Evolutionary conservation across 1,140 invertebrate species (phyloP), one percentile per base, ranked within the genome.

Genomic region (Helicorthomorpha holstii): DNA sequence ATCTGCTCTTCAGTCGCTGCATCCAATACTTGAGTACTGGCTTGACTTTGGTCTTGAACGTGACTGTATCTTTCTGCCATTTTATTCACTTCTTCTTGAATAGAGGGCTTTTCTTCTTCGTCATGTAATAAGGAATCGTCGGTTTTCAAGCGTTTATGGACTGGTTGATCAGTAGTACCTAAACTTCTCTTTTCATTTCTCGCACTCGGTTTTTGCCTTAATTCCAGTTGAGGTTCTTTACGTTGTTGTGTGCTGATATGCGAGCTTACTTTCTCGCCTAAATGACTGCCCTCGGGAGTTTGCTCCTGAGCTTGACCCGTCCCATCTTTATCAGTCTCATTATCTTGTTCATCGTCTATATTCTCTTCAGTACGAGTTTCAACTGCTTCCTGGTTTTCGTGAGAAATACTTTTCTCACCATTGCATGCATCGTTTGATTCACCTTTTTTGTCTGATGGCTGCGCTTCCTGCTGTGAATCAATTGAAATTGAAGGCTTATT

Each of bases 21-120:
- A 64, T 80, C 78, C 50, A 77, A 58, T 21, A 71, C 72, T 55
- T 75, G 68, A 10, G 67, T 61, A 58, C 76, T 72, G 49, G 63
- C 56, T 7, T 68, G 57, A 26, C 79, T 76, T 52, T 82, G 79
- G 57, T 89, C 78, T 58, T 83, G 80, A 1, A 94, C 79, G 65
- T 94, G 90, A 66, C 93, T 81, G 65, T 83, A 93, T 42, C 82
- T 71, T 46, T 88, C 82, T 1, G 79, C 56, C 42, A 58, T 1
- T 53, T 50, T 26, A 34, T 38, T 19, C 14, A 48, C 25, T 19
- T 57, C 4, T 10, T 25, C 3, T 38, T 56, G 38, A 24, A 42
- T 10, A 10, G 51, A 50, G 27, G 27, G 26, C 27, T 56, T 34
- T 12, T 53, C 26, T n/a, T 56, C 52, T 66, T 67, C 51, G 26